Evolutionary conservation across 2,113 vertebrate species (phyloP).

Genomic region (Nematolebias whitei): DNA sequence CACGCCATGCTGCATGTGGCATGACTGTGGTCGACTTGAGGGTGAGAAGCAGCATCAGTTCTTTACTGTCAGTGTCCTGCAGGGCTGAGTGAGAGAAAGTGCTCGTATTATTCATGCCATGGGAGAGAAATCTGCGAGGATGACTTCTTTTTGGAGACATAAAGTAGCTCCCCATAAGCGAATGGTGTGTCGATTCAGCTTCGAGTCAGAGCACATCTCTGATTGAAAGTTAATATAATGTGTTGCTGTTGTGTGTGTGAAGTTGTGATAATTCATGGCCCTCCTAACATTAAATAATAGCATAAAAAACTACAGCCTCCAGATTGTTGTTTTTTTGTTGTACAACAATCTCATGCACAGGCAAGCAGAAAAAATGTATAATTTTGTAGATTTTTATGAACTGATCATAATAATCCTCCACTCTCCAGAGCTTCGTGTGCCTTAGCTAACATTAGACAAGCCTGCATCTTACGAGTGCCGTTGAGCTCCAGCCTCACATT

Average conservation of each 20-base stretch:
- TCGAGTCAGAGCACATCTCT: not conserved
- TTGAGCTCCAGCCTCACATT: conserved; percentile 43
- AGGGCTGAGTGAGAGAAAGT: conserved; percentile 11
- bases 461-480: conserved; percentile 31
- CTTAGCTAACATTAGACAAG: conserved; percentile 22
- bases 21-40: conserved; percentile 12
- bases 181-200: not conserved
- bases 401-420: conserved; percentile 7
- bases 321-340: conserved; percentile 36
- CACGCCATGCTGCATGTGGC: conserved; percentile 13
- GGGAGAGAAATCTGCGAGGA: conserved; percentile 7
- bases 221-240: not conserved
- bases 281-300: conserved; percentile 61
- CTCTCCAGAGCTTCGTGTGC: conserved; percentile 15
- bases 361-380: no score
- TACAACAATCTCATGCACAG: conserved; percentile 19
- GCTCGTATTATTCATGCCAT: not conserved
- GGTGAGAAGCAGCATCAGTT: conserved; percentile 26
- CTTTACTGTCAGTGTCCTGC: conserved; percentile 31
- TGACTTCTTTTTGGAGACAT: not conserved
- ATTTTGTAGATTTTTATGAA: conserved; percentile 18
- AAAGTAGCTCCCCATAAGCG: not conserved
- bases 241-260: conserved; percentile 5
- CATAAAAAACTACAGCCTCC: conserved; percentile 44
- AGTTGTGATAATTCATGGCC: conserved; percentile 31